Evolutionary conservation across 2,113 vertebrate genomes (phyloP), one percentile per base, ranked within the genome.

Genomic region (Pagrus major): DNA sequence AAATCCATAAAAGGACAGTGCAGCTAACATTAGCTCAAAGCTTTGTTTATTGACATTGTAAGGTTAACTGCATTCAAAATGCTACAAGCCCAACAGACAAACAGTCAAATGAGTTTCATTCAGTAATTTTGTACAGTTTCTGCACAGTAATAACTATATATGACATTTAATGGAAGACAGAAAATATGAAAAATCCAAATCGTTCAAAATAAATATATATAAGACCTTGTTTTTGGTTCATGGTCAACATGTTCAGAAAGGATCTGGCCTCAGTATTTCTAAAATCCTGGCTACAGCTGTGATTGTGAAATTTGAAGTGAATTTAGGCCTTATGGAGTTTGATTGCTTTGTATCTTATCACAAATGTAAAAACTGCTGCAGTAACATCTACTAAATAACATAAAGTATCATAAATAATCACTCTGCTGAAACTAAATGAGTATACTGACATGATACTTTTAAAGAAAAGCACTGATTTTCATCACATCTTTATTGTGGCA

Each of bases 381-480:
- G 6, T 35, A 41, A 31, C 33, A 66, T 23, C 27, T 27, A 11
- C 33, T 55, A 42, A 27, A 46, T 39, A 20, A 15, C 16, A 42
- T 29, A 21, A 9, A 29, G n/a, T n/a, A 61, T 25, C 10, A 49
- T 39, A 27, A 69, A 46, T 20, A 56, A 56, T 58, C 33, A n/a
- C 1, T 41, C 42, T 3, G 20, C 4, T 68, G 31, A 64, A 64
- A 46, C 9, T 44, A 61, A 63, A 41, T 47, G 47, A 29, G 9
- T 44, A 41, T 59, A 59, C 70, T 51, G 29, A 4, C 47, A 16
- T 61, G 9, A 56, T 51, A 21, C 47, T 46, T 16, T n/a, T n/a
- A n/a, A 58, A 76, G 56, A 60, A 74, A 67, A 66, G 80, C 87
- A 84, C 73, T 85, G 75, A 64, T 69, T 55, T 41, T 31, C 9